Conservation (phyloP, 1,140 invertebrate species). For the Phymorhynchus buccinoides region DNA sequence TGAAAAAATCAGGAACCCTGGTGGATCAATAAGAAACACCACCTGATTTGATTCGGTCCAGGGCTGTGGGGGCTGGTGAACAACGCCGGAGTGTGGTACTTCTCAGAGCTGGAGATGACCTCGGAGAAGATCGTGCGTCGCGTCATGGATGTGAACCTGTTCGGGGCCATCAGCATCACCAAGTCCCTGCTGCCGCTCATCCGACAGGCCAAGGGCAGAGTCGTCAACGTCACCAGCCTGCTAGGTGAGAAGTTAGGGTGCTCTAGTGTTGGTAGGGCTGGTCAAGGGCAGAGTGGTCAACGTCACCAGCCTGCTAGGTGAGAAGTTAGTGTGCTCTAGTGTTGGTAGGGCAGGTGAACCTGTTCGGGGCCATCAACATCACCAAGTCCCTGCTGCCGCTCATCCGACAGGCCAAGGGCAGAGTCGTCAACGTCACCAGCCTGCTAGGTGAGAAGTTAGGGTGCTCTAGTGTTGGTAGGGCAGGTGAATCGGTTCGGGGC, state of each 20-base stretch:
- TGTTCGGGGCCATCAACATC: conserved; percentile 86
- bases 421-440: conserved; percentile 76
- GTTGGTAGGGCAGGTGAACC: conserved; percentile 77
- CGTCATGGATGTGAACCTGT: conserved; percentile 77
- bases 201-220: conserved; percentile 72
- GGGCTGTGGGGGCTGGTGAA: conserved; percentile 91
- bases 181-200: conserved; percentile 80
- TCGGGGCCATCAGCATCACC: conserved; percentile 87
- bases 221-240: conserved; percentile 77
- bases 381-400: conserved; percentile 83
- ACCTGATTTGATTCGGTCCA: too few relatives aligned
- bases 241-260: conserved; percentile 75
- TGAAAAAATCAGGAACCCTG: too few relatives aligned
- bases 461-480: not conserved
- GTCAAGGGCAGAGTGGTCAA: not conserved
- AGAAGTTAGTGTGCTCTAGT: too few relatives aligned
- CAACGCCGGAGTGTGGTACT: conserved; percentile 81
- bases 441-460: conserved; percentile 77
- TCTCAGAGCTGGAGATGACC: conserved; percentile 77
- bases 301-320: too few relatives aligned
- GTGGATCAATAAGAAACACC: too few relatives aligned
- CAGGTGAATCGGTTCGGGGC: conserved; percentile 83
- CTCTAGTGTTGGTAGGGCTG: too few relatives aligned
- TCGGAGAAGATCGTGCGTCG: conserved; percentile 66
- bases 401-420: conserved; percentile 70